A percentile compares a stretch with the other conserved stretches of the same genome.
These are phyloP conservation scores for Dendrolimus pini DNA, from an alignment of 2,888 invertebrate species.

Conservation along the genomic window DNA sequence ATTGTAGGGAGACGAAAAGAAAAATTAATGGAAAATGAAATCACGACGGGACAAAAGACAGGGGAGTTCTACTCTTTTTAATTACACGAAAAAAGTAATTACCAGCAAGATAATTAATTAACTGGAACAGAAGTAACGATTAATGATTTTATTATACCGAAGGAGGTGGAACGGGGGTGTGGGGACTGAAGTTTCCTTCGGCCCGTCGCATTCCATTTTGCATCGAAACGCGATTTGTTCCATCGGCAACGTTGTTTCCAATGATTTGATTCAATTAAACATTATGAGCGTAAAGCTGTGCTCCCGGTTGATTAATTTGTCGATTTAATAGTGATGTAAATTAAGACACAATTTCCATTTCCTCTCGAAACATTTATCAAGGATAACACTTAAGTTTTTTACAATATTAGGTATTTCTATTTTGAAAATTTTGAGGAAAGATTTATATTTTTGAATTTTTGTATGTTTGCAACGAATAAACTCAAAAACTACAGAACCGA, in stretches of 20 bases:
- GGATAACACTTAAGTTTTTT: not conserved
- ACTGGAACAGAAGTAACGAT: constrained; percentile 77
- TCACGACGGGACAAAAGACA: constrained; percentile 74
- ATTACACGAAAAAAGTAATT: constrained; percentile 78
- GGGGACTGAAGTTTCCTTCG: constrained; percentile 64
- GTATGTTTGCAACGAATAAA: too few species aligned
- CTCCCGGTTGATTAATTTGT: constrained; percentile 35
- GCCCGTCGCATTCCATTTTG: constrained; percentile 43
- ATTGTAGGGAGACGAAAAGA: constrained; percentile 79
- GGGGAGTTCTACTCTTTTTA: constrained; percentile 76
- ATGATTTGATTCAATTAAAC: constrained; percentile 62
- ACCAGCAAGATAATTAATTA: constrained; percentile 76
- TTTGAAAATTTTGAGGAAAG: too few species aligned
- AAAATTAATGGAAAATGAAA: constrained; percentile 77
- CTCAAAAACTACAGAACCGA: too few species aligned
- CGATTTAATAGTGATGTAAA: constrained; percentile 17
- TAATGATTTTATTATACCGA: constrained; percentile 76
- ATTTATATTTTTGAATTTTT: too few species aligned
- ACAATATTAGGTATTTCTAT: too few species aligned
- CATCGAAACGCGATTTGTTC: constrained; percentile 57
- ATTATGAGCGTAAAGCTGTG: constrained; percentile 38
- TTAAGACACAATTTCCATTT: not conserved
- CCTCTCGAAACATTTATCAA: not conserved
- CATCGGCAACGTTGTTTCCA: constrained; percentile 44
- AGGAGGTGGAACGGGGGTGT: constrained; percentile 58